Conservation (phyloP, 2,888 invertebrate genomes). For the Ecliptopera silaceata region DNA sequence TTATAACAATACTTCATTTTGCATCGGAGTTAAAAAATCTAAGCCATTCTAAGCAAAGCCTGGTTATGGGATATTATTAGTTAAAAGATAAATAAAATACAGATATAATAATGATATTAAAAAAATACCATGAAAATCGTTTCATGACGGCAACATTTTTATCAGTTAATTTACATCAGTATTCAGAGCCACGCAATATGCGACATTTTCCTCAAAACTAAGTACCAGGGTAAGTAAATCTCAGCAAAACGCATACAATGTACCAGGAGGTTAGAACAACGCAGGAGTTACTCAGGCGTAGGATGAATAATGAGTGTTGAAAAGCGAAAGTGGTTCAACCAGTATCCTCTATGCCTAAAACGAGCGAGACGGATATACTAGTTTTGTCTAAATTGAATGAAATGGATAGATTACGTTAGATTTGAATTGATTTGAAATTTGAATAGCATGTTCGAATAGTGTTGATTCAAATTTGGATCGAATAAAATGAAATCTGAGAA, state of each 20-base stretch:
- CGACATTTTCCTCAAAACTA: neutral
- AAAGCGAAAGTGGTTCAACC: conserved; percentile 35
- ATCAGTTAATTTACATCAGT: too few relatives aligned
- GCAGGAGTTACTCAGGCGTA: conserved; percentile 19
- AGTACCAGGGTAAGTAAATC: conserved; percentile 21
- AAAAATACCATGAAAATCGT: too few relatives aligned
- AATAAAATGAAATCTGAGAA: too few relatives aligned
- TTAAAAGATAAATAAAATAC: too few relatives aligned
- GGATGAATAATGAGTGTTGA: conserved; percentile 29
- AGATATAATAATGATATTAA: too few relatives aligned
- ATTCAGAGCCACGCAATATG: neutral
- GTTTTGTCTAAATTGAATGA: conserved; percentile 3
- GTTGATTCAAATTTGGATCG: neutral
- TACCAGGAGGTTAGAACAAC: conserved; percentile 21
- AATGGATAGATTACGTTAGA: neutral
- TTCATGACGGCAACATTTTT: too few relatives aligned
- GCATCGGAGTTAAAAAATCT: too few relatives aligned
- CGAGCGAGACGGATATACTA: conserved; percentile 3
- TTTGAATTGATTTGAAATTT: neutral
- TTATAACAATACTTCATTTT: too few relatives aligned
- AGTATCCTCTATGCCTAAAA: conserved; percentile 22
- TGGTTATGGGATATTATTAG: too few relatives aligned
- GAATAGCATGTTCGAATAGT: neutral
- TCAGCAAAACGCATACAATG: conserved; percentile 16
- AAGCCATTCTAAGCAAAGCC: too few relatives aligned